Evolutionary conservation across 2,113 vertebrate genomes (phyloP).

Genomic region (Rhinoptilus africanus): DNA sequence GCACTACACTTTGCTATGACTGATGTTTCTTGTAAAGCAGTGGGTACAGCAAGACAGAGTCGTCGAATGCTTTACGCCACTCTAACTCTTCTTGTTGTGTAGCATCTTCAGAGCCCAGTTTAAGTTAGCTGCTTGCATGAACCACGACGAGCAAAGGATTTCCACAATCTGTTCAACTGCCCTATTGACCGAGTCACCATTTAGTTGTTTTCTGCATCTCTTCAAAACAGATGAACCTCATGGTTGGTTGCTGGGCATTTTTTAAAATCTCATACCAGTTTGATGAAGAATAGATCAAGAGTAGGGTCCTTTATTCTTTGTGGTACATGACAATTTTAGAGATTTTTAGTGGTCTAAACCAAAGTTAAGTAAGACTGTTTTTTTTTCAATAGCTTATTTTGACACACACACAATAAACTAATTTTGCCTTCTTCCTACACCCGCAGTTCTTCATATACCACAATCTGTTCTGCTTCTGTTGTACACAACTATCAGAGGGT

Average conservation of each 20-base stretch:
- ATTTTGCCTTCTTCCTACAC: slow-evolving; percentile 26
- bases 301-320: not conserved
- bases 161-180: not conserved
- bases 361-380: not conserved
- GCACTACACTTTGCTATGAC: not conserved
- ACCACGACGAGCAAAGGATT: not conserved
- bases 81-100: not conserved
- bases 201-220: not conserved
- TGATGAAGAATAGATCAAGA: not conserved
- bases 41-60: not conserved
- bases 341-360: not conserved
- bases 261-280: not conserved
- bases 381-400: not conserved
- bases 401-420: not conserved
- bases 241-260: not conserved
- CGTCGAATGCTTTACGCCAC: not conserved
- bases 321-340: not conserved
- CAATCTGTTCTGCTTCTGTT: slow-evolving; percentile 35
- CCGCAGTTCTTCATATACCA: not conserved
- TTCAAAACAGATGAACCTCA: not conserved
- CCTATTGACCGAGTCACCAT: not conserved
- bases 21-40: not conserved
- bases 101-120: not conserved
- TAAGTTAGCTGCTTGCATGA: not conserved
- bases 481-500: not conserved